Evolutionary conservation across 2,888 invertebrate genomes (phyloP).

Genomic region (Leucophenga montana): DNA sequence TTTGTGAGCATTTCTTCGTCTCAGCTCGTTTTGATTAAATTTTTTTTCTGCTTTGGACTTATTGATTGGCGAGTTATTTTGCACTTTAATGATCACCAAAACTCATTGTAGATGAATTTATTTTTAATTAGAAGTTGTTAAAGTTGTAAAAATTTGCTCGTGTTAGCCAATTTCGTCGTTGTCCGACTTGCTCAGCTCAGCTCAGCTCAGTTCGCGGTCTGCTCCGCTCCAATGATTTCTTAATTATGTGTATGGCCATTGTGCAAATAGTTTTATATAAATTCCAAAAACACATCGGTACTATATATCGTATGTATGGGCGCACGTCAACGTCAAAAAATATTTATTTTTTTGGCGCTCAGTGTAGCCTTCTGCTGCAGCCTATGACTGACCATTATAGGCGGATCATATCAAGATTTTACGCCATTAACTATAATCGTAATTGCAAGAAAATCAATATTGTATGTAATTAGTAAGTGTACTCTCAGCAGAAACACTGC

Average conservation of each 20-base stretch:
- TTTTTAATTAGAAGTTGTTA: slow-evolving; percentile 64
- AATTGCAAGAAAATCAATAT: too few relatives aligned
- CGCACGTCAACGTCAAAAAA: not conserved
- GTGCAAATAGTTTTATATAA: slow-evolving; percentile 13
- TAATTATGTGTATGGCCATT: slow-evolving; percentile 7
- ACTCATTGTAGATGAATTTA: slow-evolving; percentile 51
- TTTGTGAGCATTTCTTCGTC: slow-evolving; percentile 28
- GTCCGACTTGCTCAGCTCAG: not conserved
- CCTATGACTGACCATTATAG: too few relatives aligned
- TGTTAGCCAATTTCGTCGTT: slow-evolving; percentile 41
- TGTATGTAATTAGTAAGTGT: too few relatives aligned
- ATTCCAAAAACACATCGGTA: not conserved
- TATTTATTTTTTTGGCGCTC: too few relatives aligned
- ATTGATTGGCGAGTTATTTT: slow-evolving; percentile 48
- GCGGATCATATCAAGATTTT: too few relatives aligned
- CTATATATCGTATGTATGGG: not conserved
- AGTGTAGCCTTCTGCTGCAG: too few relatives aligned
- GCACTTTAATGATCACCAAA: slow-evolving; percentile 64
- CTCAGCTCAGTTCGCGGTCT: not conserved
- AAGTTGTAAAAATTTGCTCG: slow-evolving; percentile 60
- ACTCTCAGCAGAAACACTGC: too few relatives aligned
- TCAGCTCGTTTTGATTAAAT: not conserved
- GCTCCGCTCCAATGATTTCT: slow-evolving; percentile 13
- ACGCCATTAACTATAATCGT: too few relatives aligned
- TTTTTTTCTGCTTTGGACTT: not conserved